These are phyloP conservation scores for Diabrotica balteata DNA, from an alignment of 2,888 invertebrate species.

Conservation along the genomic window DNA sequence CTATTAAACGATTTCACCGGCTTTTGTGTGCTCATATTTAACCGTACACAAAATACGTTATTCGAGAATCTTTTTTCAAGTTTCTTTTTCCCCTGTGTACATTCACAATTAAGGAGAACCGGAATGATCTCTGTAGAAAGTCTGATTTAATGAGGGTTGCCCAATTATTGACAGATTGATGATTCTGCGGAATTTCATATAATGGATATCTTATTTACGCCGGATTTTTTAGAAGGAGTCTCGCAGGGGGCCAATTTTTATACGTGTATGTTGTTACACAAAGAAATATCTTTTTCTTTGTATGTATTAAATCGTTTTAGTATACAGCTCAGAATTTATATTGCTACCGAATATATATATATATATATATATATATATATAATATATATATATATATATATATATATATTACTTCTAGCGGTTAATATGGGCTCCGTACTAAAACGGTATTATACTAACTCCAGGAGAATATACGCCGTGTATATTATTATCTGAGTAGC, in stretches of 20 bases:
- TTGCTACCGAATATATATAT: no score
- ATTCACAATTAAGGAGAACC: constrained; percentile 25
- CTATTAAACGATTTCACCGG: constrained; percentile 14
- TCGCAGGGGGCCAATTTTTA: constrained; percentile 7
- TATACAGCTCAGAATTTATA: no score
- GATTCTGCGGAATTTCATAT: constrained; percentile 36
- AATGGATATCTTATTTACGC: constrained; percentile 16
- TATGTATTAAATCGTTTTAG: no score
- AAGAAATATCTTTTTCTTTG: background rate
- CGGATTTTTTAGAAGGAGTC: background rate
- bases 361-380: no score
- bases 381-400: no score
- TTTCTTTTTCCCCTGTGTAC: constrained; percentile 11
- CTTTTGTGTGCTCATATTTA: constrained; percentile 18
- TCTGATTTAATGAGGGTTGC: constrained; percentile 49
- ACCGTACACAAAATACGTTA: constrained; percentile 23
- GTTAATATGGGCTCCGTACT: no score
- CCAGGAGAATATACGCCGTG: no score
- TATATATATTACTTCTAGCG: no score
- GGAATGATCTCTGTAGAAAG: constrained; percentile 38
- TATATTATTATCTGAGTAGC: no score
- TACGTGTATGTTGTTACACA: background rate
- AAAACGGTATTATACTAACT: no score
- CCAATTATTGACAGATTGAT: constrained; percentile 48
- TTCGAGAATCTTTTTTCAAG: constrained; percentile 6